Conservation (phyloP, 2,113 vertebrate genomes). For the Tenebrosternarchus preto region DNA sequence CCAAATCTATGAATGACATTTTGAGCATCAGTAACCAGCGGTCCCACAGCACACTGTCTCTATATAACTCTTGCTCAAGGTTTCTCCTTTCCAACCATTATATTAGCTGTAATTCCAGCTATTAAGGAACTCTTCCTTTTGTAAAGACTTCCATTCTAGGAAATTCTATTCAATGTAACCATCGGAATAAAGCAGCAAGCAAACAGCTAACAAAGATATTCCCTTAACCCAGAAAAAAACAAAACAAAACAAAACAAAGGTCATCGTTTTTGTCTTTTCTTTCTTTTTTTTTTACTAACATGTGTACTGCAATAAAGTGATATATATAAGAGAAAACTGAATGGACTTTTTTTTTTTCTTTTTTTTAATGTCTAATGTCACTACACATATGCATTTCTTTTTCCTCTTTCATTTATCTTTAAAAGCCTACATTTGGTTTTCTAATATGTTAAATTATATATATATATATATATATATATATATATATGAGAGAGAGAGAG, state of each 20-base stretch:
- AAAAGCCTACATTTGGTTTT: not conserved
- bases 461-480: no score
- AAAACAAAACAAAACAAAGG: constrained; percentile 15
- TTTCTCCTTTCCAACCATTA: not conserved
- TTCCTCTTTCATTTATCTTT: not conserved
- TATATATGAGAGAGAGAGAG: no score
- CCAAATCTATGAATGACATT: not conserved
- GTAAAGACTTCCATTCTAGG: constrained; percentile 33
- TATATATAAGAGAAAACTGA: constrained; percentile 13
- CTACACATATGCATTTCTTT: not conserved
- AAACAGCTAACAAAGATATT: constrained; percentile 20
- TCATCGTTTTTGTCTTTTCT: constrained; percentile 18
- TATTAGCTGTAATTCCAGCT: constrained; percentile 18
- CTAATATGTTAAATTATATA: not conserved
- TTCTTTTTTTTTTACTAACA: not conserved
- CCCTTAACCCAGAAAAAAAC: constrained; percentile 27
- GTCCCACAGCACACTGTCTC: constrained; percentile 27
- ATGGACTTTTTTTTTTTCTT: not conserved
- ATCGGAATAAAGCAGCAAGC: constrained; percentile 22
- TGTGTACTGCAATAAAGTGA: not conserved
- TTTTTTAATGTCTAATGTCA: not conserved
- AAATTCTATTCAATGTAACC: constrained; percentile 28
- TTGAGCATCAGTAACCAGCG: constrained; percentile 35
- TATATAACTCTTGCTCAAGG: constrained; percentile 43
- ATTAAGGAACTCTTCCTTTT: not conserved